A percentile compares a stretch with the other conserved stretches of the same genome.
Evolutionary conservation across 2,797 vertebrate species (phyloP).

Genomic region (Syngnathus acus): DNA sequence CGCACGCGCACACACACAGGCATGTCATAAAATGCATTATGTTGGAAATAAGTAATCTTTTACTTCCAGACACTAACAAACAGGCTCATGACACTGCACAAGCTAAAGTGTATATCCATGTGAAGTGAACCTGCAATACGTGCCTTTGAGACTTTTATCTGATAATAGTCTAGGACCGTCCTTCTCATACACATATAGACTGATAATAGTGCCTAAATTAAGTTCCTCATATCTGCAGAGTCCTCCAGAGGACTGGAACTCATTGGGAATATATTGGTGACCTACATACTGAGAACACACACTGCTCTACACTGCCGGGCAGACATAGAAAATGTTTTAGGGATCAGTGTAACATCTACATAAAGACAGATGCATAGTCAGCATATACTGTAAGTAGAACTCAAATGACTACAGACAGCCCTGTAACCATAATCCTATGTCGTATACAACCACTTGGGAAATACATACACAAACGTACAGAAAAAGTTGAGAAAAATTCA

Average conservation of each 20-base stretch:
- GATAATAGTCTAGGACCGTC: slow-evolving; percentile 37
- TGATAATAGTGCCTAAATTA: slow-evolving; percentile 69
- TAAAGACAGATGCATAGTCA: slow-evolving; percentile 16
- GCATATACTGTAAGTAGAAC: background rate
- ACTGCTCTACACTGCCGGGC: slow-evolving; percentile 16
- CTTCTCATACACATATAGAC: slow-evolving; percentile 6
- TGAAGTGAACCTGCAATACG: slow-evolving; percentile 30
- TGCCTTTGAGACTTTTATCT: slow-evolving; percentile 44
- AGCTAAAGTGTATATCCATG: slow-evolving; percentile 31
- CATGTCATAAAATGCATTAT: slow-evolving; percentile 23
- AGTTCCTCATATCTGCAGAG: slow-evolving; percentile 59
- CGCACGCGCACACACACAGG: slow-evolving; percentile 12
- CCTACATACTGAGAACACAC: slow-evolving; percentile 57
- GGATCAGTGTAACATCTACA: slow-evolving; percentile 13
- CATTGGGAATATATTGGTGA: slow-evolving; percentile 68
- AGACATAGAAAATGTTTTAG: background rate
- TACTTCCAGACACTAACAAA: slow-evolving; percentile 15
- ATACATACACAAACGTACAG: background rate
- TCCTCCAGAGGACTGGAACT: slow-evolving; percentile 66
- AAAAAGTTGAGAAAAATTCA: background rate
- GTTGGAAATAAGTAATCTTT: slow-evolving; percentile 3
- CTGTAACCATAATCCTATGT: background rate
- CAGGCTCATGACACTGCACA: slow-evolving; percentile 27
- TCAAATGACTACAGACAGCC: background rate
- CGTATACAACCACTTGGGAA: background rate